Evolutionary conservation across 2,797 vertebrate species (phyloP), one percentile per base, ranked within the genome.

Genomic region (Aeoliscus strigatus): DNA sequence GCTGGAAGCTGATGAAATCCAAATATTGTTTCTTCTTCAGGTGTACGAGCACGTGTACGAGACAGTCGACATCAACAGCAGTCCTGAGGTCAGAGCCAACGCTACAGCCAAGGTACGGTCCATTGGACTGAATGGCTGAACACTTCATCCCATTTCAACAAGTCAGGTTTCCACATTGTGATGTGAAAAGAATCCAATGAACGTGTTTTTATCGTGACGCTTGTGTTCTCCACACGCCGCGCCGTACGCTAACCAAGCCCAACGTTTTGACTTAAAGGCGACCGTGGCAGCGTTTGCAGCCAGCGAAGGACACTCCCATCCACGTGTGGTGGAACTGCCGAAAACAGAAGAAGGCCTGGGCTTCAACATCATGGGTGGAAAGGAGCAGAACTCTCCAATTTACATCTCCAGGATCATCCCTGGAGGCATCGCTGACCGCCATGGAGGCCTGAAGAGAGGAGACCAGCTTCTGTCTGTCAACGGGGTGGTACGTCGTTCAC

Each of bases 291-390:
- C 93, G 1, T 94, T 96, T 32, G 93, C 93, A 0, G 93, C 93
- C 36, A 94, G 93, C 0, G 93, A 96, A 60, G 93, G 93, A 3
- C 93, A 96, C 0, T 92, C 93, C 2, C 93, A 96, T 51, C 93
- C 93, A 2, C 76, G 93, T 34, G 92, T 94, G 2, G 93, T 96
- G 35, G 93, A 96, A 59, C 87, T 96, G 25, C 93, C 93, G 11
- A 94, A 94, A 73, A 94, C 93, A 0, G 93, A 96, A 0, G 93
- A 94, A 52, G 93, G 93, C 1, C 79, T 94, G 37, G 93, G 93
- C 27, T 96, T 96, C 65, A 94, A 96, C 82, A 96, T 96, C 57
- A 96, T 96, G 93, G 93, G 93, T 1, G 93, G 93, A 14, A 94
- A 94, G 66, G 93, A 96, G 60, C 93, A 96, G 79, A 96, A 96